A percentile compares a stretch with the other conserved stretches of the same genome.
phyloP scores from a whole-genome alignment of 35 echinoderm and acorn worm genomes.

The Patiria miniata region DNA sequence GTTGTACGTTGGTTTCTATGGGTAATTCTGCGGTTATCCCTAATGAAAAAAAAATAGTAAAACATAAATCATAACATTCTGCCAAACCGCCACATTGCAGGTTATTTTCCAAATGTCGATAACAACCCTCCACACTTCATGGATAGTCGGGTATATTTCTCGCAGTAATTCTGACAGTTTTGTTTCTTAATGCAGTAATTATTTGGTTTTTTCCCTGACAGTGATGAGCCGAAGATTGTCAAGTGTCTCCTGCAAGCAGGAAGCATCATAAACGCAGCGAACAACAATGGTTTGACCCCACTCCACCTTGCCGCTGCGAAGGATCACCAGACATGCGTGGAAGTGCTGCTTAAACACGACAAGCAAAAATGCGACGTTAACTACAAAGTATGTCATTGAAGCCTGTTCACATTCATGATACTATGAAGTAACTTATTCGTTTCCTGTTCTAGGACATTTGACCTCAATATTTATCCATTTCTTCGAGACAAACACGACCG shows the following conservation, averaged over 20 bases:
- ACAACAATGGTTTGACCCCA: constrained; percentile 16
- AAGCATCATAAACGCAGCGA: constrained; percentile 33
- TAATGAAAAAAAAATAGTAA: too few relatives aligned
- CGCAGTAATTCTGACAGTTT: neutral
- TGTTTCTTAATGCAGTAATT: neutral
- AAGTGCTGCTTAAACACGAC: neutral
- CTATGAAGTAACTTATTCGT: too few relatives aligned
- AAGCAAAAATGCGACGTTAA: constrained; percentile 58
- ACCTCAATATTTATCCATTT: too few relatives aligned
- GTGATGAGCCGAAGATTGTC: constrained; percentile 27
- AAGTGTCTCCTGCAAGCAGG: constrained; percentile 5
- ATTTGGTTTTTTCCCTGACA: neutral
- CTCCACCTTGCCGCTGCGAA: constrained; percentile 42
- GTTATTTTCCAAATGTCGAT: too few relatives aligned
- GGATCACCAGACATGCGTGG: constrained; percentile 43
- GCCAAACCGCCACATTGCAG: too few relatives aligned
- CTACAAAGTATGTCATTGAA: constrained; percentile 53
- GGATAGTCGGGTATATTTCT: neutral
- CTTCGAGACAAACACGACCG: too few relatives aligned
- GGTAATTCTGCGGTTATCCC: too few relatives aligned
- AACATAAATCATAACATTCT: too few relatives aligned
- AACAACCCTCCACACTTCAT: neutral
- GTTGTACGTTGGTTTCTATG: too few relatives aligned
- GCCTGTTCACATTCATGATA: too few relatives aligned
- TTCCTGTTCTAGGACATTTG: too few relatives aligned